Percentiles rank a stretch among this genome's conserved stretches.
Evolutionary conservation across 1,140 invertebrate genomes (phyloP).

Genomic region (Trinorchestia longiramus): DNA sequence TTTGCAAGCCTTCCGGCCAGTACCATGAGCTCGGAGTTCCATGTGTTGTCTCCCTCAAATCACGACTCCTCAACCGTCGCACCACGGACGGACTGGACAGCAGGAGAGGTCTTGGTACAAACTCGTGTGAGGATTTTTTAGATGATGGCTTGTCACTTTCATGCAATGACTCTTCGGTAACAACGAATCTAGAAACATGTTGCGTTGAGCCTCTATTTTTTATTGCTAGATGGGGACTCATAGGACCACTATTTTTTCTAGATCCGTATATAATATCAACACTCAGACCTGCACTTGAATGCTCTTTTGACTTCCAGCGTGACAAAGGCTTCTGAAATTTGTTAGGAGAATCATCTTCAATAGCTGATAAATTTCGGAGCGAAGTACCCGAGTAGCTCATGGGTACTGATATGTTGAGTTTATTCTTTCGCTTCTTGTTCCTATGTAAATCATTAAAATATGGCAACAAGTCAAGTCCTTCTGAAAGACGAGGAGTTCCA

Average conservation of each 20-base stretch:
- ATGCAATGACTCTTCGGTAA: not conserved
- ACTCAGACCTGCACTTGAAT: not conserved
- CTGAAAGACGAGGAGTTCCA: slow-evolving; percentile 14
- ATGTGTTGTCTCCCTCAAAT: not conserved
- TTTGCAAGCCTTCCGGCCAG: not conserved
- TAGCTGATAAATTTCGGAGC: slow-evolving; percentile 15
- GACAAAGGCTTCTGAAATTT: not conserved
- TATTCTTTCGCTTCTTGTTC: not conserved
- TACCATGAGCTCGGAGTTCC: not conserved
- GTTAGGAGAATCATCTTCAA: not conserved
- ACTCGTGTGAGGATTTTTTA: not conserved
- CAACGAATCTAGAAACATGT: not conserved
- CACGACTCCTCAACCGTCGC: not conserved
- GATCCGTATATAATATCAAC: slow-evolving; percentile 26
- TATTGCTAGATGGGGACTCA: not conserved
- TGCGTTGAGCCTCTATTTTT: not conserved
- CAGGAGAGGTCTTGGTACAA: not conserved
- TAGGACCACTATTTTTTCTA: not conserved
- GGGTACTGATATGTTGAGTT: slow-evolving; percentile 20
- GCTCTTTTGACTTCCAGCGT: not conserved
- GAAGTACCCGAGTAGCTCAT: not conserved
- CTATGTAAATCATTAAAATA: slow-evolving; percentile 17
- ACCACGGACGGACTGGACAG: not conserved
- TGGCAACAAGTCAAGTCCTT: slow-evolving; percentile 30
- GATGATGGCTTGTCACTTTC: not conserved